phyloP scores from a whole-genome alignment of 2,888 invertebrate species.

The Drosophila mettleri region DNA sequence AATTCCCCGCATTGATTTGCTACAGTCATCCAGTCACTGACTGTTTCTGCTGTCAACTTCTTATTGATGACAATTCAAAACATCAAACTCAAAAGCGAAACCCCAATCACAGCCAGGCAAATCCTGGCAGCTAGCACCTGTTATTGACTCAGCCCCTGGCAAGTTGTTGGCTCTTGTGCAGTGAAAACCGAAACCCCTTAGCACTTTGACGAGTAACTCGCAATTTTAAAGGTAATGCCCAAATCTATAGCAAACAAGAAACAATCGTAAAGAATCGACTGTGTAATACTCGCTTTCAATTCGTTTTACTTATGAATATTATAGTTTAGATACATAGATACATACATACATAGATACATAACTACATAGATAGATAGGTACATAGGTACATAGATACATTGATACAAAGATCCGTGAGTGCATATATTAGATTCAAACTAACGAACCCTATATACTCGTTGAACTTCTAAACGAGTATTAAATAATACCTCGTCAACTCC shows the following conservation, averaged over 20 bases:
- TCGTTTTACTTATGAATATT: neutral
- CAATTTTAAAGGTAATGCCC: conserved; percentile 18
- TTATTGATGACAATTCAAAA: conserved; percentile 68
- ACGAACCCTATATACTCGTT: neutral
- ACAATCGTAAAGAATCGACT: neutral
- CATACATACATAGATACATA: neutral
- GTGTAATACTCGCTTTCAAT: neutral
- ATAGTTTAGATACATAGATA: neutral
- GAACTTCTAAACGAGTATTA: neutral
- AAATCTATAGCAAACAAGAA: neutral
- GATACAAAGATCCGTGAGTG: neutral
- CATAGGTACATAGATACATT: neutral
- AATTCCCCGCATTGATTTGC: conserved; percentile 39
- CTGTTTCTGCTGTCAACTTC: conserved; percentile 52
- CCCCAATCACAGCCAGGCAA: conserved; percentile 11
- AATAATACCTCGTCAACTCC: neutral
- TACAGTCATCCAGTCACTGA: conserved; percentile 43
- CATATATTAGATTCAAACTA: neutral
- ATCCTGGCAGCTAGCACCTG: conserved; percentile 49
- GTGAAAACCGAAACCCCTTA: conserved; percentile 38
- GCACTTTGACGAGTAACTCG: conserved; percentile 53
- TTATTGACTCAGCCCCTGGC: conserved; percentile 23
- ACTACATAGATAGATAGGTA: neutral
- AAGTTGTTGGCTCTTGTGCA: conserved; percentile 24
- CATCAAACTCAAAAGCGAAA: conserved; percentile 33